Evolutionary conservation across 2,888 invertebrate genomes (phyloP), one percentile per base, ranked within the genome.

Genomic region (Apoderus coryli): DNA sequence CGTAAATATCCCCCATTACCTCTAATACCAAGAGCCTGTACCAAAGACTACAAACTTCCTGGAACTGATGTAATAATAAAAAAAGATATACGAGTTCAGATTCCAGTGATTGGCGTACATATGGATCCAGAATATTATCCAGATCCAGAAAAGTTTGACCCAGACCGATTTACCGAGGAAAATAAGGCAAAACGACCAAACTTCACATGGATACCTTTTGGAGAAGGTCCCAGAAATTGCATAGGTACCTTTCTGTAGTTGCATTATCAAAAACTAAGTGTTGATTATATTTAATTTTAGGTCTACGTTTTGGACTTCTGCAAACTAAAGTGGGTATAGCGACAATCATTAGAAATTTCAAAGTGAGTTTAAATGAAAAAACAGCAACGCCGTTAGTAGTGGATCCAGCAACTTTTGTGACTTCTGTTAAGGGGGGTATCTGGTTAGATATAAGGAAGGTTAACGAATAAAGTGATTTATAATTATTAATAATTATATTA

Each of bases 1-100:
- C 40, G 59, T 13, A 42, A 49, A 23, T 52, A 51, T 30, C 53
- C 58, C 4, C 48, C 54, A 4, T 40, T 48, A 3, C 35, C 46
- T 2, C 22, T 44, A 4, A 9, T 49, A 7, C 26, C 33, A 11
- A 31, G 49, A 16, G 23, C 33, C n/a, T 42, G 44, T 32, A 43
- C 36, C 4, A 39, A 44, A 29, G 30, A 33, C n/a, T 57, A 50
- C 39, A 33, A 27, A 9, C 24, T 55, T 6, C 53, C 55, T 2
- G 46, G 40, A 4, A 45, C 46, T 1, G 40, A 52, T 4, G 28
- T 50, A 1, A 37, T 43, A 2, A 36, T 59, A 5, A 48, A 51
- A 27, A 47, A 47, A 29, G 57, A 54, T 4, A 47, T 45, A 1
- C 25, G 29, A 12, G 34, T 52, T 4, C 11, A 37, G 2, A 45